Evolutionary conservation across 2,113 vertebrate species (phyloP).

Genomic region (Oceanodroma tethys): DNA sequence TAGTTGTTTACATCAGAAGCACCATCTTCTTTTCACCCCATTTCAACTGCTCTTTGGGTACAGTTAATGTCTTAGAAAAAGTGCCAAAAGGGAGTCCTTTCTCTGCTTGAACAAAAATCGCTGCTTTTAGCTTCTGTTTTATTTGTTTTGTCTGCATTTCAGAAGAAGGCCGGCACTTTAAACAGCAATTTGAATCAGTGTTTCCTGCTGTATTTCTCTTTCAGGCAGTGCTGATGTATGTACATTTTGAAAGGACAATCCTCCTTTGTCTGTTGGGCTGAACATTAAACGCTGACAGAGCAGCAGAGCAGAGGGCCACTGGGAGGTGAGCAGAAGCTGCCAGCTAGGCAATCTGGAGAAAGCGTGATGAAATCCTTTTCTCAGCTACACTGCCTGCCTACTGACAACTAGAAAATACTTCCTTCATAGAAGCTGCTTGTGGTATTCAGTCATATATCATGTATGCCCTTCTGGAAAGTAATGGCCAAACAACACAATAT

Average conservation of each 20-base stretch:
- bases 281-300: constrained; percentile 20
- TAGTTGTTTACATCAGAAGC: not conserved
- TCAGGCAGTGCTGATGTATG: not conserved
- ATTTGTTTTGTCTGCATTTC: constrained; percentile 14
- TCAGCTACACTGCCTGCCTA: not conserved
- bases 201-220: constrained; percentile 38
- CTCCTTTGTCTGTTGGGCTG: not conserved
- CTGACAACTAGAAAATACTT: not conserved
- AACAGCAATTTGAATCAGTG: not conserved
- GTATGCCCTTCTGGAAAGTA: not conserved
- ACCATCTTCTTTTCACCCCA: constrained; percentile 18
- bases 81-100: constrained; percentile 30
- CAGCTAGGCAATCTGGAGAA: not conserved
- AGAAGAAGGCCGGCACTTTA: not conserved
- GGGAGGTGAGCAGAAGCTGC: not conserved
- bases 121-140: not conserved
- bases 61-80: not conserved
- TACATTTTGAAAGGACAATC: constrained; percentile 14
- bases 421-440: not conserved
- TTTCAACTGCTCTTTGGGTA: constrained; percentile 8
- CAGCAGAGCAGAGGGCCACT: not conserved
- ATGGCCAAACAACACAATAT: not conserved
- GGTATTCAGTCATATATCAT: not conserved
- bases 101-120: constrained; percentile 15
- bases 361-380: not conserved